Conservation (phyloP, 2,888 invertebrate species). For the Drosophila fulvimacula region DNA sequence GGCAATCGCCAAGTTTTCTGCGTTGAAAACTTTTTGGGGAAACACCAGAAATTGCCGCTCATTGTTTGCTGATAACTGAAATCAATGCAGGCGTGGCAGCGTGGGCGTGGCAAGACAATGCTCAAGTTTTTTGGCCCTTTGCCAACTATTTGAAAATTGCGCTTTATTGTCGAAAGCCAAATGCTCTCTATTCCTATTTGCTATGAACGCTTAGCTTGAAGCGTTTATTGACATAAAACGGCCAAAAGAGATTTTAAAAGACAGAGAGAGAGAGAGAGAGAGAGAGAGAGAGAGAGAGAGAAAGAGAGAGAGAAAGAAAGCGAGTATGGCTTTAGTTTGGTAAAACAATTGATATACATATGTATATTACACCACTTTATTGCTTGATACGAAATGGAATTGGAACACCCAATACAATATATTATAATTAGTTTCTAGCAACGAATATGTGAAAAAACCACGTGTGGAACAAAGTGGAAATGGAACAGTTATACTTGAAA, state of each 20-base stretch:
- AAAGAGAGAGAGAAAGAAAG: background rate
- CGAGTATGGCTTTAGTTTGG: background rate
- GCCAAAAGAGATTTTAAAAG: background rate
- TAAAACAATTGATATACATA: background rate
- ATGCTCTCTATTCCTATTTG: slow-evolving; percentile 25
- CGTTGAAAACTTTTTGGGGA: slow-evolving; percentile 50
- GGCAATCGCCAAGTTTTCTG: slow-evolving; percentile 41
- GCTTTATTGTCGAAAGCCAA: slow-evolving; percentile 2
- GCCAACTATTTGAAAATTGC: slow-evolving; percentile 34
- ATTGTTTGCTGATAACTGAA: slow-evolving; percentile 67
- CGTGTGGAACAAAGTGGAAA: slow-evolving; percentile 2
- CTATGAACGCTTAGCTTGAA: background rate
- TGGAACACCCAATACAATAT: background rate
- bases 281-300: background rate
- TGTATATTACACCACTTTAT: background rate
- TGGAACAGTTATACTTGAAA: no score
- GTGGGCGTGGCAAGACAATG: slow-evolving; percentile 29
- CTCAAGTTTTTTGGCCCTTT: slow-evolving; percentile 32
- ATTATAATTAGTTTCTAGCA: no score
- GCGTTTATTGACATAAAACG: slow-evolving; percentile 4
- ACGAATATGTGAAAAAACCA: no score
- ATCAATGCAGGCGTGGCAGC: slow-evolving; percentile 46
- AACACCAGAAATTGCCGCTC: slow-evolving; percentile 56
- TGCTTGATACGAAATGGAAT: background rate
- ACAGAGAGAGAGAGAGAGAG: background rate